Evolutionary conservation across 2,797 vertebrate genomes (phyloP).

Genomic region (Antrozous pallidus): DNA sequence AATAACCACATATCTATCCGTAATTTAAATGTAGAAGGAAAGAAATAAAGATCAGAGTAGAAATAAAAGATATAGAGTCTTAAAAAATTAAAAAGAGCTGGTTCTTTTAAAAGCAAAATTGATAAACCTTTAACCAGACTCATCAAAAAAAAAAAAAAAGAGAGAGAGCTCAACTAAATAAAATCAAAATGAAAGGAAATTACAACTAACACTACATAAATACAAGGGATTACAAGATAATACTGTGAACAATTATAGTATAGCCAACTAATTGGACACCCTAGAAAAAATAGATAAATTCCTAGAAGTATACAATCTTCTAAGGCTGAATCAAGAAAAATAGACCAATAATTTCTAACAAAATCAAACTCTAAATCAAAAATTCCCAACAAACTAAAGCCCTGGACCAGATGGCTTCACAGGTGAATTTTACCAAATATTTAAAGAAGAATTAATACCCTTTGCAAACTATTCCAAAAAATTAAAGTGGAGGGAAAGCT

Average conservation of each 20-base stretch:
- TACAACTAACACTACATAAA: background rate
- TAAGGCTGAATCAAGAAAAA: background rate
- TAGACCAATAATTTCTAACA: background rate
- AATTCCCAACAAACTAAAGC: background rate
- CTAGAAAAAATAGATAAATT: background rate
- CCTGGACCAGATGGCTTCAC: background rate
- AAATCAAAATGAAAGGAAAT: background rate
- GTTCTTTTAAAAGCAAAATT: too few species aligned
- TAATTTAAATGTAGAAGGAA: background rate
- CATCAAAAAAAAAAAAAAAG: too few species aligned
- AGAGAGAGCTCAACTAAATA: background rate
- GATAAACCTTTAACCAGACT: too few species aligned
- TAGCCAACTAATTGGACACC: background rate
- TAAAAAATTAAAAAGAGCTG: background rate
- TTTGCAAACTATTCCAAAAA: background rate
- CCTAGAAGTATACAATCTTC: background rate
- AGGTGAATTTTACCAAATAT: background rate
- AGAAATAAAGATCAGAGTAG: background rate
- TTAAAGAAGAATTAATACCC: background rate
- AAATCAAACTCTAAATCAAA: background rate
- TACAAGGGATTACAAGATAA: background rate
- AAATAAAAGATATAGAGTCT: background rate
- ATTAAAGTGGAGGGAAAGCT: too few species aligned
- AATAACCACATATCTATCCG: background rate
- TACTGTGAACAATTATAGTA: background rate